Evolutionary conservation across 1,140 invertebrate species (phyloP).

Genomic region (Ditylenchus dipsaci): DNA sequence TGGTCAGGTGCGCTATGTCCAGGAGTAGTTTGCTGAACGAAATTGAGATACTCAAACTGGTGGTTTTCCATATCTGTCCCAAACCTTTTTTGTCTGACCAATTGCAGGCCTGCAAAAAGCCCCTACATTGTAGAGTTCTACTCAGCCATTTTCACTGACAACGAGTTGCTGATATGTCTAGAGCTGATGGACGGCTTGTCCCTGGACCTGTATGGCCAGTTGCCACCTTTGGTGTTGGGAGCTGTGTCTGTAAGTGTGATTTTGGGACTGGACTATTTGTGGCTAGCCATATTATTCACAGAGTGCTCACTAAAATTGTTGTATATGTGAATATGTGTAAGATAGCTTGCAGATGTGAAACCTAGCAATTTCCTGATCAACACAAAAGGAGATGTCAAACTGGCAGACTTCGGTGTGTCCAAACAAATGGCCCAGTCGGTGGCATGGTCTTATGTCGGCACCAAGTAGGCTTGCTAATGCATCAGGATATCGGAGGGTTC

Average conservation of each 20-base stretch:
- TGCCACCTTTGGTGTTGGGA: conserved; percentile 57
- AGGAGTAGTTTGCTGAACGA: conserved; percentile 32
- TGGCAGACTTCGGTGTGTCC: conserved; percentile 62
- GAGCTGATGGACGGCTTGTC: conserved; percentile 82
- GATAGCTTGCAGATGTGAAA: conserved; percentile 59
- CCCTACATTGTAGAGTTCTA: conserved; percentile 98
- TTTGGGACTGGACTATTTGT: conserved; percentile 61
- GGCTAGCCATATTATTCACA: conserved; percentile 61
- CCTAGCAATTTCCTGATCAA: conserved; percentile 62
- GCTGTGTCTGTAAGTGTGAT: conserved; percentile 59
- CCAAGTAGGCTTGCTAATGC: conserved; percentile 51
- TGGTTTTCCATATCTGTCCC: conserved; percentile 22
- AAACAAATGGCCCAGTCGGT: conserved; percentile 61
- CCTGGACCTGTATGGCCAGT: conserved; percentile 59
- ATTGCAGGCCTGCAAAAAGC: conserved; percentile 69
- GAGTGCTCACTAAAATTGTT: conserved; percentile 55
- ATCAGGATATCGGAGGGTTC: no score
- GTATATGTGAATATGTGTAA: conserved; percentile 1
- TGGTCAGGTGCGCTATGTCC: conserved; percentile 7
- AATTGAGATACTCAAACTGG: conserved; percentile 41
- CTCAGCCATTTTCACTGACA: conserved; percentile 94
- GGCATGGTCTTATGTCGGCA: conserved; percentile 61
- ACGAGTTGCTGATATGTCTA: conserved; percentile 97
- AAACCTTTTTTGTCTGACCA: conserved; percentile 22
- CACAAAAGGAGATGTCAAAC: conserved; percentile 60